Percentiles rank a stretch among this genome's conserved stretches.
Evolutionary conservation across 2,888 invertebrate genomes (phyloP).

Genomic region (Dryocosmus kuriphilus): DNA sequence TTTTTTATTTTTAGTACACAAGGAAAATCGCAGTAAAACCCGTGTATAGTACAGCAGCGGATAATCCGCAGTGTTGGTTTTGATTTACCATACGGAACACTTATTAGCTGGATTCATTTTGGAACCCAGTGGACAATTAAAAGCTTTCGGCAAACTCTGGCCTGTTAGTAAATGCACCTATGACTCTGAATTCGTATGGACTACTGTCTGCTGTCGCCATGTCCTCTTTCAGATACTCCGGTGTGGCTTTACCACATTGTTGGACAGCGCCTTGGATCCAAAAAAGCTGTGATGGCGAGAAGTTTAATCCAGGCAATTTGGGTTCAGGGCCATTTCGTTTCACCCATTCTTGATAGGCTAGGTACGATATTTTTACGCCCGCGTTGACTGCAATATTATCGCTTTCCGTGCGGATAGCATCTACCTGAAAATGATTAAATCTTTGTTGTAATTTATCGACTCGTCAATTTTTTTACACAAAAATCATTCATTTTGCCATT

Average conservation of each 20-base stretch:
- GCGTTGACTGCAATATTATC: constrained; percentile 97
- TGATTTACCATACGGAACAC: no score
- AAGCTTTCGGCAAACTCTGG: constrained; percentile 82
- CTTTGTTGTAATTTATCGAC: background rate
- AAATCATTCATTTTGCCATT: background rate
- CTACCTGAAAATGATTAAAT: constrained; percentile 80
- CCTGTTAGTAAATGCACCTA: constrained; percentile 81
- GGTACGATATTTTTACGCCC: constrained; percentile 92
- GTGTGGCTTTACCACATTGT: constrained; percentile 81
- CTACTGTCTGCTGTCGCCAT: constrained; percentile 90
- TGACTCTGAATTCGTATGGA: constrained; percentile 82
- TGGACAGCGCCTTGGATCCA: constrained; percentile 80
- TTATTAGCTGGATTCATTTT: constrained; percentile 83
- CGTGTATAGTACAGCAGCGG: no score
- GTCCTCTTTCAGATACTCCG: constrained; percentile 87
- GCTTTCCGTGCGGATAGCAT: no score
- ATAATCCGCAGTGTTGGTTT: no score
- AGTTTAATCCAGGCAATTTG: no score
- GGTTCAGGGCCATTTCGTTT: no score
- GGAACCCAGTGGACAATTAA: constrained; percentile 79
- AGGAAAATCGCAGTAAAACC: no score
- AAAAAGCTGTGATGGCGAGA: constrained; percentile 76
- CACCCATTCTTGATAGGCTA: constrained; percentile 80
- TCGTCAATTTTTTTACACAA: accelerated
- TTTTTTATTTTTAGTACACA: no score